These are phyloP conservation scores for Lanius collurio DNA, from an alignment of 2,113 vertebrate species.

Conservation along the genomic window DNA sequence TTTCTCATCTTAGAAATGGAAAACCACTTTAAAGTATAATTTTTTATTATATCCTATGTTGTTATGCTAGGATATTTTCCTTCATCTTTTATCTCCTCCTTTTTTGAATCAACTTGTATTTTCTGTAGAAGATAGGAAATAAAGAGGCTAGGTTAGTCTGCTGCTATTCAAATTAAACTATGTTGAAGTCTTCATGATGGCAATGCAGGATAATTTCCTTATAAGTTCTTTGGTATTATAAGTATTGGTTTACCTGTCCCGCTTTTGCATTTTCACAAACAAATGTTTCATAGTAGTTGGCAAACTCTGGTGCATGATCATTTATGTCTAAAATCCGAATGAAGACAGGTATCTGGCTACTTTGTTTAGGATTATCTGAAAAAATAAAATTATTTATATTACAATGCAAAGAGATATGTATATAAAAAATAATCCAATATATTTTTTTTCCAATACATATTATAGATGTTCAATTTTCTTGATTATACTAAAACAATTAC, in stretches of 20 bases:
- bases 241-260: conserved; percentile 75
- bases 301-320: conserved; percentile 81
- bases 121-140: neutral
- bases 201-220: neutral
- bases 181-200: neutral
- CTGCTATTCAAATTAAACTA: neutral
- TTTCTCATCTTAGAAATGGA: neutral
- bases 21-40: fast-evolving
- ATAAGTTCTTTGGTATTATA: neutral
- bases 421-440: neutral
- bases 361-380: conserved; percentile 80
- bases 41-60: neutral
- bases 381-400: conserved; percentile 20
- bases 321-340: conserved; percentile 82
- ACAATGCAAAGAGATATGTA: neutral
- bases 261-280: conserved; percentile 85
- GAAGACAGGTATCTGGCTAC: conserved; percentile 74
- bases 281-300: conserved; percentile 80
- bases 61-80: neutral
- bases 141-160: neutral
- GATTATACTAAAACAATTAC: neutral
- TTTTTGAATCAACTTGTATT: neutral
- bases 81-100: neutral
- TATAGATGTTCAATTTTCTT: neutral
- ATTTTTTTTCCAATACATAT: neutral